Evolutionary conservation across 2,797 vertebrate genomes (phyloP).

Genomic region (Acanthornis magna): DNA sequence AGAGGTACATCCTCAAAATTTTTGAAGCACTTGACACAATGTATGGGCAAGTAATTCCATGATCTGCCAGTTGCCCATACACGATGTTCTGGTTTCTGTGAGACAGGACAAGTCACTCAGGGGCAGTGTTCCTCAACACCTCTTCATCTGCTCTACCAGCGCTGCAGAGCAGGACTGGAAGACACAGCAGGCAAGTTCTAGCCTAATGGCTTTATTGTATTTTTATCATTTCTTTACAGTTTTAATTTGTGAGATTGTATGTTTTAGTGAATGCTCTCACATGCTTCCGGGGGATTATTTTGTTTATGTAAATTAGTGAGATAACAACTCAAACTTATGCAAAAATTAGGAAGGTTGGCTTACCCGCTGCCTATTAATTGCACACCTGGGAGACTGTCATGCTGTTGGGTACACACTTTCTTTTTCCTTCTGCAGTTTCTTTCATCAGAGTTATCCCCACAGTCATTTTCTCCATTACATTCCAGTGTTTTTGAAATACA

Average conservation of each 20-base stretch:
- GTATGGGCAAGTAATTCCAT: background rate
- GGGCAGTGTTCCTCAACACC: background rate
- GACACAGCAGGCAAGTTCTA: background rate
- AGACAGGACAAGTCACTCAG: background rate
- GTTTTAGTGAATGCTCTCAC: background rate
- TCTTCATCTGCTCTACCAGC: background rate
- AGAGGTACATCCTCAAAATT: background rate
- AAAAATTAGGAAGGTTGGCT: conserved; percentile 14
- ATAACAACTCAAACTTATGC: background rate
- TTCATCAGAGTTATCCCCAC: conserved; percentile 91
- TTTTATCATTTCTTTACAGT: background rate
- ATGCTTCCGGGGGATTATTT: background rate
- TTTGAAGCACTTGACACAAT: background rate
- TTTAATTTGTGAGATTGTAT: background rate
- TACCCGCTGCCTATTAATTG: conserved; percentile 84
- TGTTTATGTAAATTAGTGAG: background rate
- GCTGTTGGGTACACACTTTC: conserved; percentile 55
- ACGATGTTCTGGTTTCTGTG: background rate
- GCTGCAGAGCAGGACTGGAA: background rate
- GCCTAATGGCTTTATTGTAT: background rate
- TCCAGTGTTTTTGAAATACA: conserved; percentile 82
- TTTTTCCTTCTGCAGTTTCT: conserved; percentile 74
- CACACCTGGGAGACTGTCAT: conserved; percentile 76
- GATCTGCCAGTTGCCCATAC: background rate
- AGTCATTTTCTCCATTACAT: conserved; percentile 93